Evolutionary conservation across 1,140 invertebrate species (phyloP).

Genomic region (Drosophila kepulauana): DNA sequence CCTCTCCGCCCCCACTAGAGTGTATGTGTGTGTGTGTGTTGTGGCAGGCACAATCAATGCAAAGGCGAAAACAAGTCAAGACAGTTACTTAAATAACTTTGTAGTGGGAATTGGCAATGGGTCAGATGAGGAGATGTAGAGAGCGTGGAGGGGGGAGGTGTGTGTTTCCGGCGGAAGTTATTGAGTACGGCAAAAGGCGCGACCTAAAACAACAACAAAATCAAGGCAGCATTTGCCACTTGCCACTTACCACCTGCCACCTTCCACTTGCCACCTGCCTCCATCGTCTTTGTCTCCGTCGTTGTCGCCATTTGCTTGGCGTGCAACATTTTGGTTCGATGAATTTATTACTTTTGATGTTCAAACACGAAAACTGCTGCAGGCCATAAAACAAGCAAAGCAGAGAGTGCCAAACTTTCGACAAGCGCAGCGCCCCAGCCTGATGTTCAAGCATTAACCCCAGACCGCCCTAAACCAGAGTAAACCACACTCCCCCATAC

Average conservation of each 20-base stretch:
- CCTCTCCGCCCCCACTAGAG: neutral
- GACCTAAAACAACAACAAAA: slow-evolving; percentile 69
- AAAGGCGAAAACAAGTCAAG: slow-evolving; percentile 63
- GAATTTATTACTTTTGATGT: slow-evolving; percentile 83
- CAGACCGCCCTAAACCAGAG: neutral
- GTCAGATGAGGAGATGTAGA: neutral
- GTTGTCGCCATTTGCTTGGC: slow-evolving; percentile 22
- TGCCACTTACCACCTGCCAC: slow-evolving; percentile 10
- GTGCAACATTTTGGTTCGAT: slow-evolving; percentile 70
- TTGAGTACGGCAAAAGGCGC: slow-evolving; percentile 55
- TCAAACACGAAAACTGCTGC: slow-evolving; percentile 82
- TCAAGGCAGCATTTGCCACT: slow-evolving; percentile 2
- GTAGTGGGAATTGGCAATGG: slow-evolving; percentile 9
- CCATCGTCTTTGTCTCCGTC: neutral
- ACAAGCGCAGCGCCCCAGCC: slow-evolving; percentile 11
- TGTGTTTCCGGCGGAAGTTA: slow-evolving; percentile 45
- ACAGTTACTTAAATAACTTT: slow-evolving; percentile 72
- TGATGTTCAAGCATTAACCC: neutral
- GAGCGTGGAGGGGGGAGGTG: neutral
- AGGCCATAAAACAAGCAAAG: slow-evolving; percentile 79
- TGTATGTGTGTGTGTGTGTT: no score
- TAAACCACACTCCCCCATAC: neutral
- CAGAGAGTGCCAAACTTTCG: slow-evolving; percentile 49
- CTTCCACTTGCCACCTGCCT: slow-evolving; percentile 29
- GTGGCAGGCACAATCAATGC: slow-evolving; percentile 56